phyloP scores from a whole-genome alignment of 2,113 vertebrate species.

The Ranitomeya variabilis region DNA sequence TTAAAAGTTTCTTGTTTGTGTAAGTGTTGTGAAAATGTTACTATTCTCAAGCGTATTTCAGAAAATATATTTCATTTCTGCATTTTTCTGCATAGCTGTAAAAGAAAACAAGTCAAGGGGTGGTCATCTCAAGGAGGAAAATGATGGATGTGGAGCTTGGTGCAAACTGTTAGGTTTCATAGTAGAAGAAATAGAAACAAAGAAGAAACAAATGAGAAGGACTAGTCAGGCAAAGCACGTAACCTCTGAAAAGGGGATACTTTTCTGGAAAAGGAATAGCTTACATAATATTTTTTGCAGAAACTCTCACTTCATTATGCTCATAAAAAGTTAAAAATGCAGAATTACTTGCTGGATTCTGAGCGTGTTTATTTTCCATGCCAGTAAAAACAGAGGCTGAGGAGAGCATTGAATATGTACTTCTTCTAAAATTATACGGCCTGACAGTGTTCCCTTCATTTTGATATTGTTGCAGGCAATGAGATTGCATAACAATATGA shows the following conservation, averaged over 20 bases:
- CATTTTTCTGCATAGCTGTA: background rate
- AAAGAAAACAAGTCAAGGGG: background rate
- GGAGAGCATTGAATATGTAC: slow-evolving; percentile 26
- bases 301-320: slow-evolving; percentile 71
- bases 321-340: slow-evolving; percentile 64
- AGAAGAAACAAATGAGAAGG: slow-evolving; percentile 7
- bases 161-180: slow-evolving; percentile 20
- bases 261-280: slow-evolving; percentile 66
- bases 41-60: slow-evolving; percentile 7
- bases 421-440: slow-evolving; percentile 27
- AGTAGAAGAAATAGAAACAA: slow-evolving; percentile 31
- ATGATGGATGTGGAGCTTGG: slow-evolving; percentile 7
- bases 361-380: slow-evolving; percentile 65
- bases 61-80: background rate
- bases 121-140: background rate
- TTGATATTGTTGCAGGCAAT: background rate
- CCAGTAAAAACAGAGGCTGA: slow-evolving; percentile 54
- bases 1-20: background rate
- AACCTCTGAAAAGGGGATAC: slow-evolving; percentile 60
- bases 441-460: slow-evolving; percentile 19
- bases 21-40: slow-evolving; percentile 1
- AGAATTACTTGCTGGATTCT: slow-evolving; percentile 65
- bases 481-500: background rate
- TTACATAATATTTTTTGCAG: slow-evolving; percentile 65
- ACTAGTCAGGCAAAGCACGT: slow-evolving; percentile 52